Percentiles rank a stretch among this genome's conserved stretches.
These are phyloP conservation scores for Drosophila equinoxialis DNA, from an alignment of 1,140 invertebrate species.

Conservation along the genomic window DNA sequence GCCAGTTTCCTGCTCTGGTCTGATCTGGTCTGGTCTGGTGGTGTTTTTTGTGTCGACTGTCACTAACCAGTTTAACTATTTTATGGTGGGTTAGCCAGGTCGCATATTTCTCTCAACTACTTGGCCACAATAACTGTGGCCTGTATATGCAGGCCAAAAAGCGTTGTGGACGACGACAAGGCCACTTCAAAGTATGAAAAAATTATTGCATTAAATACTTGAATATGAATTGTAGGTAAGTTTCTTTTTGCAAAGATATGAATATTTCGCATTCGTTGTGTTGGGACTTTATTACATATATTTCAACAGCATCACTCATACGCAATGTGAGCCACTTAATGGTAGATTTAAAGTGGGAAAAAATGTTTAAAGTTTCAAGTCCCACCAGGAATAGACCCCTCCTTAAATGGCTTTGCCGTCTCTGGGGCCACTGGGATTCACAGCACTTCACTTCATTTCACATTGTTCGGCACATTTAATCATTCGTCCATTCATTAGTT, in stretches of 20 bases:
- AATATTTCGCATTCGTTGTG: slow-evolving; percentile 11
- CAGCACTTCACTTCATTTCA: slow-evolving; percentile 38
- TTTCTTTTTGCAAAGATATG: slow-evolving; percentile 22
- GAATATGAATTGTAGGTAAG: slow-evolving; percentile 10
- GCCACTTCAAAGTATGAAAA: slow-evolving; percentile 47
- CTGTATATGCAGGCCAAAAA: slow-evolving; percentile 41
- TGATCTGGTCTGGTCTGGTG: slow-evolving; percentile 22
- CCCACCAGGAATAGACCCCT: slow-evolving; percentile 2
- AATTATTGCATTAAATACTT: slow-evolving; percentile 27
- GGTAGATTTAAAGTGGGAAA: neutral
- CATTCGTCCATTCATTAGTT: slow-evolving; percentile 68
- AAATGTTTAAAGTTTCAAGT: neutral
- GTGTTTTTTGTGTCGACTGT: slow-evolving; percentile 24
- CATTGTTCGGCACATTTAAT: slow-evolving; percentile 39
- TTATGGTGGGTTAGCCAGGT: slow-evolving; percentile 20
- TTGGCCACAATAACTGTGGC: slow-evolving; percentile 54
- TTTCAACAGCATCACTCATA: slow-evolving; percentile 49
- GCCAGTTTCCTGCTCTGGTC: slow-evolving; percentile 44
- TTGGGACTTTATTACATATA: slow-evolving; percentile 11
- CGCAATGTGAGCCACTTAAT: slow-evolving; percentile 41
- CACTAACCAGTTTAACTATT: slow-evolving; percentile 53
- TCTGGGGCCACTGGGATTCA: slow-evolving; percentile 16
- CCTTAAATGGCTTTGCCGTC: slow-evolving; percentile 1
- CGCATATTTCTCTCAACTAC: slow-evolving; percentile 15
- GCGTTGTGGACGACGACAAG: slow-evolving; percentile 41